Conservation (phyloP, 1,140 invertebrate species). For the Maniola jurtina region DNA sequence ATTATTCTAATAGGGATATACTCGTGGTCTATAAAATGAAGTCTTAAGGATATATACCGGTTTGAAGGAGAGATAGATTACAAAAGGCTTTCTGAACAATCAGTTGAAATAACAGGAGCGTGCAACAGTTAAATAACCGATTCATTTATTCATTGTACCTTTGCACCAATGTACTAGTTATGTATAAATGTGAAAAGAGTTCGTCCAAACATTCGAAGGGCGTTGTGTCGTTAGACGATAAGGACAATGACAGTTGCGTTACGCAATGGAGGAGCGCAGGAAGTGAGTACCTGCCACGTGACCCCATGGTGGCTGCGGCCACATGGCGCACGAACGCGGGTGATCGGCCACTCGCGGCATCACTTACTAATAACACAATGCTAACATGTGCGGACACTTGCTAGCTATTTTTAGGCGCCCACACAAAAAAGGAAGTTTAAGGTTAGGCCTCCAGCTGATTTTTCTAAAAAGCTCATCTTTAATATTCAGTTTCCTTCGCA, state of each 20-base stretch:
- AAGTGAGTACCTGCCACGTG: conserved; percentile 62
- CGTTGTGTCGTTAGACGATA: conserved; percentile 37
- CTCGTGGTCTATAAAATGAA: conserved; percentile 30
- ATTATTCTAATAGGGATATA: conserved; percentile 44
- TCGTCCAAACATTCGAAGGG: conserved; percentile 24
- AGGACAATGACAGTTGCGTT: conserved; percentile 49
- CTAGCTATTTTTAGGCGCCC: conserved; percentile 28
- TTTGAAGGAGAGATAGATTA: neutral
- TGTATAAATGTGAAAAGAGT: conserved; percentile 9
- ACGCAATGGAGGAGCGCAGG: conserved; percentile 59
- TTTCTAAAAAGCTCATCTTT: too few species aligned
- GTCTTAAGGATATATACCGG: neutral
- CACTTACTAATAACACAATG: conserved; percentile 34
- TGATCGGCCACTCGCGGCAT: conserved; percentile 45
- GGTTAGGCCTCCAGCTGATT: conserved; percentile 41
- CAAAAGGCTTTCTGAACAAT: conserved; percentile 24
- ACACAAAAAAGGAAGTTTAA: conserved; percentile 38
- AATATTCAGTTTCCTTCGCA: too few species aligned
- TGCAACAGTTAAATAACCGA: too few species aligned
- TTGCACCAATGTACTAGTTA: neutral
- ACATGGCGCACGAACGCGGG: conserved; percentile 52
- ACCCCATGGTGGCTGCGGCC: conserved; percentile 45
- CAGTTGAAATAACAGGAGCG: conserved; percentile 2
- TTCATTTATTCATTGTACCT: too few species aligned
- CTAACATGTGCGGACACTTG: conserved; percentile 35